A percentile compares a stretch with the other conserved stretches of the same genome.
Evolutionary conservation across 53 echinoderm and acorn worm species (phyloP).

Genomic region (Paelopatides confundens): DNA sequence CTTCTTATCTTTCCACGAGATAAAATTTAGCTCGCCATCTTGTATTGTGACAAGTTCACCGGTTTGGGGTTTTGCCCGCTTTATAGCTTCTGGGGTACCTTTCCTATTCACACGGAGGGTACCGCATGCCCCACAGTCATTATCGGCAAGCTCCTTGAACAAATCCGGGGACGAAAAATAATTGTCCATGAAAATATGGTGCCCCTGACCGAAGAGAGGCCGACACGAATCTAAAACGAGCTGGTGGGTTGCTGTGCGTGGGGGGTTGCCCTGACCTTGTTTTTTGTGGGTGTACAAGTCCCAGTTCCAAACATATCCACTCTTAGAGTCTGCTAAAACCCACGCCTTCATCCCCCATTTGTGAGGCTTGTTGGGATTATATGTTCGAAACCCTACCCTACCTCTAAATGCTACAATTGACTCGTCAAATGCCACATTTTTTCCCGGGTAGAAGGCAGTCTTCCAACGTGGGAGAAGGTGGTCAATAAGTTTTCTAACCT

Average conservation of each 20-base stretch:
- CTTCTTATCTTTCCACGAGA: too few relatives aligned
- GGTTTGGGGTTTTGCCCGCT: neutral
- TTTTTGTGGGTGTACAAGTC: conserved; percentile 9
- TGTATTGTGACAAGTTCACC: neutral
- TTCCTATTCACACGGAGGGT: neutral
- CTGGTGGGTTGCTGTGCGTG: neutral
- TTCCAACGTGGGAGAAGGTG: neutral
- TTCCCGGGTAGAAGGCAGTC: conserved; percentile 6
- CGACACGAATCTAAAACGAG: neutral
- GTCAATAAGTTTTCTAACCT: neutral
- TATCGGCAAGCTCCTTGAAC: conserved; percentile 42
- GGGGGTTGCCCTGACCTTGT: conserved; percentile 13
- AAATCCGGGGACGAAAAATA: conserved; percentile 32
- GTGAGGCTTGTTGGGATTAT: too few relatives aligned
- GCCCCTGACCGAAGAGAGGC: neutral
- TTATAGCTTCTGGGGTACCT: conserved; percentile 27
- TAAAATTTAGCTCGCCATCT: conserved; percentile 8
- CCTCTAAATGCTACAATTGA: too few relatives aligned
- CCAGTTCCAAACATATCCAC: conserved; percentile 28
- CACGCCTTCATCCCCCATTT: neutral
- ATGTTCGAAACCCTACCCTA: conserved; percentile 2
- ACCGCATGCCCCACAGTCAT: too few relatives aligned
- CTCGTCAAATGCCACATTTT: conserved; percentile 1
- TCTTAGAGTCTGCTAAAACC: too few relatives aligned
- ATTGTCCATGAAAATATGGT: too few relatives aligned